Evolutionary conservation across 2,113 vertebrate genomes (phyloP), one percentile per base, ranked within the genome.

Genomic region (Sakesphorus luctuosus): DNA sequence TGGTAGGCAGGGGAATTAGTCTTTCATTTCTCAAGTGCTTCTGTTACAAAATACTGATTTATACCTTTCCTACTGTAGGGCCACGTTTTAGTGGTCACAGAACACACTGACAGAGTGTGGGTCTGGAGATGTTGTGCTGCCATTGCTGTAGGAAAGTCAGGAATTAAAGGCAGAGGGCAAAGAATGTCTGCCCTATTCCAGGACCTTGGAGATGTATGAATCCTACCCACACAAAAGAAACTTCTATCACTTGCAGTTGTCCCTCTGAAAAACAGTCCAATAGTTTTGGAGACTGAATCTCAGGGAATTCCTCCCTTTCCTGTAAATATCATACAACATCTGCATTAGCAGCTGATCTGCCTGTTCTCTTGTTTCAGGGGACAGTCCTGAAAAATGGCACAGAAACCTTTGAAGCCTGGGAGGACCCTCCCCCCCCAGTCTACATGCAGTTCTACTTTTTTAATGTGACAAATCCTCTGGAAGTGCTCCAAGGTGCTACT

Each of bases 391-490:
- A 97, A 11, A 99, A 99, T 29, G 99, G 99, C 44, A 99, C 99
- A 0, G 98, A 98, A 29, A 96, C 98, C 87, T 99, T 99, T 84
- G 96, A 98, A 73, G 97, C 98, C 63, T 99, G 99, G 99, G 98
- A 98, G 95, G 98, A 96, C 50, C 99, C 99, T 25, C 98, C 99
- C 28, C 98, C 99, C 29, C 99, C 99, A 1, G 98, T 99, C 74
- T 99, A 98, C 92, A 98, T 98, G 98, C 98, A 99, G 98, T 99
- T 98, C 93, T 99, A 98, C 97, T 99, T 99, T 93, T 99, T 99
- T 93, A 99, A 99, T 3, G 86, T 99, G 81, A 99, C 98, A 75
- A 99, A 99, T 33, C 97, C 98, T 49, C 77, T 98, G 5, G 98
- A 98, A 83, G 97, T 99, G 71, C 94, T 99, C 20, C 26, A 50